Evolutionary conservation across 2,797 vertebrate genomes (phyloP).

Genomic region (Heterohyrax brucei): DNA sequence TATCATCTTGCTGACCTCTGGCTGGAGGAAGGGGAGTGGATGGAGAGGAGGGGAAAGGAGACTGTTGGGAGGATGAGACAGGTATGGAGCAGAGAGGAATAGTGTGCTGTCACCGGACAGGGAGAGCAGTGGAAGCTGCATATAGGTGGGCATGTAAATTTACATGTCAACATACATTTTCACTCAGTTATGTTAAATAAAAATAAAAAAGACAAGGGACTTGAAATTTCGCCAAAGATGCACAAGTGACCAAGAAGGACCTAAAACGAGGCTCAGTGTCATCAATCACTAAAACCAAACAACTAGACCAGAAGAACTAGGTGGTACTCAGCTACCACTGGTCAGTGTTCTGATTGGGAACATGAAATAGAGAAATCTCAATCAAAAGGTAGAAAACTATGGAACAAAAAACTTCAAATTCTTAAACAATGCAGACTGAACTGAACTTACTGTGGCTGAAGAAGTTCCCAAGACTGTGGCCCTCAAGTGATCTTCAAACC

Average conservation of each 20-base stretch:
- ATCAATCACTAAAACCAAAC: not conserved
- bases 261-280: not conserved
- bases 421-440: not conserved
- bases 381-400: not conserved
- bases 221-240: slow-evolving; percentile 5
- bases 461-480: not conserved
- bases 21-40: too few relatives aligned
- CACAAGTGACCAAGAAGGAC: not conserved
- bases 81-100: too few relatives aligned
- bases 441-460: not conserved
- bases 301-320: not conserved
- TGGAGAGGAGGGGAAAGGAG: too few relatives aligned
- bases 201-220: not conserved
- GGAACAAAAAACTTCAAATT: not conserved
- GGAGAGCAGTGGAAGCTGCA: too few relatives aligned
- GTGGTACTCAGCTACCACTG: not conserved
- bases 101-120: too few relatives aligned
- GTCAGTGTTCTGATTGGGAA: not conserved
- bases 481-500: not conserved
- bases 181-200: too few relatives aligned
- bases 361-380: not conserved
- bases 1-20: too few relatives aligned
- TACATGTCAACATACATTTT: too few relatives aligned
- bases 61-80: too few relatives aligned
- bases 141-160: too few relatives aligned